Conservation (phyloP, 2,888 invertebrate species). For the Scotopteryx bipunctaria region DNA sequence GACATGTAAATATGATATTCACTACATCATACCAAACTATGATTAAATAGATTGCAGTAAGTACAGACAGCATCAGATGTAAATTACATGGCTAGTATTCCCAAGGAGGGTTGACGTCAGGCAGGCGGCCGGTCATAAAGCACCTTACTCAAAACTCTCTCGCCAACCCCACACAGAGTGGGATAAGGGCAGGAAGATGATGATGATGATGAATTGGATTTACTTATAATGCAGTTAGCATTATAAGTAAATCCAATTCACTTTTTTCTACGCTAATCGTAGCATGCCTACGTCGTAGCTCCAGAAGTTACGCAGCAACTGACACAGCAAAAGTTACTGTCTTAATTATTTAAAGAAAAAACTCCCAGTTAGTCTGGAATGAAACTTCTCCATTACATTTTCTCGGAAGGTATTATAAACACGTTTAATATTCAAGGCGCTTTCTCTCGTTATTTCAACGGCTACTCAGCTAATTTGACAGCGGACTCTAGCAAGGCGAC, state of each 20-base stretch:
- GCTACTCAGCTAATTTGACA: conserved; percentile 50
- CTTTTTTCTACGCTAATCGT: background rate
- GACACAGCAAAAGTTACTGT: conserved; percentile 6
- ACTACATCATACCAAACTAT: too few relatives aligned
- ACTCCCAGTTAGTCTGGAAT: conserved; percentile 32
- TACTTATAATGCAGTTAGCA: too few relatives aligned
- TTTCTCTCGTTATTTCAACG: conserved; percentile 49
- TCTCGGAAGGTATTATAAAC: conserved; percentile 39
- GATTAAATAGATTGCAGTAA: too few relatives aligned
- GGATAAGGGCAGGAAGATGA: too few relatives aligned
- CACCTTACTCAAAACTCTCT: too few relatives aligned
- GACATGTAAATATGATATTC: too few relatives aligned
- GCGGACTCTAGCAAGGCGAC: conserved; percentile 39
- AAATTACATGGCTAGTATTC: too few relatives aligned
- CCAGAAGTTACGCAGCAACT: background rate
- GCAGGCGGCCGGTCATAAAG: too few relatives aligned
- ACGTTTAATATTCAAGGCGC: conserved; percentile 50
- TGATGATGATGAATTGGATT: too few relatives aligned
- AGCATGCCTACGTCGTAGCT: conserved; percentile 1
- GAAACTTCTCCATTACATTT: conserved; percentile 41
- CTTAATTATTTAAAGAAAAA: conserved; percentile 42
- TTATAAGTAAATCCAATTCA: background rate
- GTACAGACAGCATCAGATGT: too few relatives aligned
- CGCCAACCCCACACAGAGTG: too few relatives aligned
- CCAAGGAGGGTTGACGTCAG: too few relatives aligned